Conservation (phyloP, 2,797 vertebrate species). For the Lacerta viridis region DNA sequence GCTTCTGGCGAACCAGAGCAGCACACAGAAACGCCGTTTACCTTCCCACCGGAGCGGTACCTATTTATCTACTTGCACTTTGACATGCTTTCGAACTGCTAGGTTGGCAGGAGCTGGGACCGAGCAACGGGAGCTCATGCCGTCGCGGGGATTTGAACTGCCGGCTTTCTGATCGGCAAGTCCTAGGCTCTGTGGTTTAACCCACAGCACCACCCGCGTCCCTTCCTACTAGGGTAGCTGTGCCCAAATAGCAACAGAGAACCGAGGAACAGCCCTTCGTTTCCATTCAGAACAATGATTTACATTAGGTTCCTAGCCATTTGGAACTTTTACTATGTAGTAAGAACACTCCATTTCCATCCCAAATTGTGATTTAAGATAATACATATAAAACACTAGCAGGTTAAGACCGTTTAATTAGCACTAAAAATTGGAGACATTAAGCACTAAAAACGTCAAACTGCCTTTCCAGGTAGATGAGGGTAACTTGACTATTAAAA, state of each 20-base stretch:
- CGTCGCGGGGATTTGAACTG: too few species aligned
- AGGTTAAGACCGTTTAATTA: slow-evolving; percentile 57
- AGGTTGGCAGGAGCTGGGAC: too few species aligned
- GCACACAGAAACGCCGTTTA: too few species aligned
- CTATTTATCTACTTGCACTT: too few species aligned
- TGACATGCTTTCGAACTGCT: too few species aligned
- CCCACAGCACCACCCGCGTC: too few species aligned
- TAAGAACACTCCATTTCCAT: slow-evolving; percentile 42
- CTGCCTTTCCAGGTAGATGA: slow-evolving; percentile 30
- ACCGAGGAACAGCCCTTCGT: not conserved
- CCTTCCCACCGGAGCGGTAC: too few species aligned
- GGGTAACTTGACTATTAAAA: slow-evolving; percentile 3
- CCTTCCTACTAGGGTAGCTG: not conserved
- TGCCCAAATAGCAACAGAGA: not conserved
- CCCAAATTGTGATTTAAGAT: slow-evolving; percentile 43
- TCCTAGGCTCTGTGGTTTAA: too few species aligned
- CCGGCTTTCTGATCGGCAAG: too few species aligned
- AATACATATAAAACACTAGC: slow-evolving; percentile 45
- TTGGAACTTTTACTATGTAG: slow-evolving; percentile 58
- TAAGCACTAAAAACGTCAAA: slow-evolving; percentile 31
- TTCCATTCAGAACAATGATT: slow-evolving; percentile 33
- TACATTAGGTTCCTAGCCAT: slow-evolving; percentile 41
- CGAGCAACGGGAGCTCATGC: too few species aligned
- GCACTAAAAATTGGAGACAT: slow-evolving; percentile 41
- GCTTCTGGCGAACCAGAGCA: too few species aligned